Conservation (phyloP, 2,888 invertebrate genomes). For the Amitus sp. region DNA sequence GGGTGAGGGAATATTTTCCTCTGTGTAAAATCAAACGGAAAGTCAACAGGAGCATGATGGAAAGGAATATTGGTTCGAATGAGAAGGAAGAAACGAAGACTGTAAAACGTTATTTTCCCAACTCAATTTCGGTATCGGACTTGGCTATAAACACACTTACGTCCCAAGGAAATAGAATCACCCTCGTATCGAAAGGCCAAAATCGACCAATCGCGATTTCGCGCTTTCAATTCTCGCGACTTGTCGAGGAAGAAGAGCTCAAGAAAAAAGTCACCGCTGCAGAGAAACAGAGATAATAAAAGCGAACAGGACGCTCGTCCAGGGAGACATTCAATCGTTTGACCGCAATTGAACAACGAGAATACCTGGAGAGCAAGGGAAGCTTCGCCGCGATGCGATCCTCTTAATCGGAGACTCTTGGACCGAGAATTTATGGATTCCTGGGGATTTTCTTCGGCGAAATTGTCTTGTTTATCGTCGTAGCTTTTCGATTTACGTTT, state of each 20-base stretch:
- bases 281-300: constrained; percentile 41
- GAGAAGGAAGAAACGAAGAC: constrained; percentile 29
- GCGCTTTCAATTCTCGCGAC: constrained; percentile 60
- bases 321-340: constrained; percentile 65
- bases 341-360: constrained; percentile 55
- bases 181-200: constrained; percentile 38
- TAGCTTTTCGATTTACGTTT: constrained; percentile 43
- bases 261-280: constrained; percentile 25
- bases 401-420: constrained; percentile 49
- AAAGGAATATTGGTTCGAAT: constrained; percentile 19
- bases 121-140: constrained; percentile 43
- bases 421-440: constrained; percentile 61
- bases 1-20: constrained; percentile 6
- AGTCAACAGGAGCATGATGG: constrained; percentile 9
- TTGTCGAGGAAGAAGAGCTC: constrained; percentile 27
- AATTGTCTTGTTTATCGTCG: constrained; percentile 64
- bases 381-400: constrained; percentile 37
- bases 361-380: constrained; percentile 34
- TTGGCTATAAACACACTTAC: constrained; percentile 31
- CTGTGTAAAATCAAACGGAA: constrained; percentile 15
- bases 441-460: constrained; percentile 57
- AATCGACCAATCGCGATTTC: constrained; percentile 53
- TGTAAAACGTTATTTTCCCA: constrained; percentile 52
- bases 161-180: constrained; percentile 52
- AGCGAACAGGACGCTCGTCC: constrained; percentile 57